Conservation (phyloP, 35 echinoderm and acorn worm genomes). For the Ophioderma brevispina region DNA sequence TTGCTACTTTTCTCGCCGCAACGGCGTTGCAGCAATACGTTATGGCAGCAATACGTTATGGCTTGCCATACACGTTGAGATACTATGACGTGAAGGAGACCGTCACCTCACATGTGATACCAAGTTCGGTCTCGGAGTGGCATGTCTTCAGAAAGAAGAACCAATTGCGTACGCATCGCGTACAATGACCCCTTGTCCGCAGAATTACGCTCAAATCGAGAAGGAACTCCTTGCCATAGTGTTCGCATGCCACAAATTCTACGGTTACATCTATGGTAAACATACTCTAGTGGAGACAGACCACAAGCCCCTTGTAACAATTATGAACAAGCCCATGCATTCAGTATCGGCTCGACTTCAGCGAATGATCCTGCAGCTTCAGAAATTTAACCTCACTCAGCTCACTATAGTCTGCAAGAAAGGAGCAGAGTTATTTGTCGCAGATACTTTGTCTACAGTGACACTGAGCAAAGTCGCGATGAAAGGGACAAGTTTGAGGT, state of each 20-base stretch:
- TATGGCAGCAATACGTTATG: no score
- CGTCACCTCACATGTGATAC: constrained; percentile 72
- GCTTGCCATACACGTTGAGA: no score
- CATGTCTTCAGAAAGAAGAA: constrained; percentile 40
- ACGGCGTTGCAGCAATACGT: no score
- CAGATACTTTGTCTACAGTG: background rate
- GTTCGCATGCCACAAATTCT: constrained; percentile 7
- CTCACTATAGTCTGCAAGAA: constrained; percentile 1
- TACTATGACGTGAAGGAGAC: constrained; percentile 33
- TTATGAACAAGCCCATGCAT: constrained; percentile 2
- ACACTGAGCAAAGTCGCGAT: constrained; percentile 7
- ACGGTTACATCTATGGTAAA: constrained; percentile 33
- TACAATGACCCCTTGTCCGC: background rate
- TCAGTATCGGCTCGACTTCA: constrained; percentile 13
- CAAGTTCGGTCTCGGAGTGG: constrained; percentile 46
- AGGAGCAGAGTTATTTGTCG: constrained; percentile 16
- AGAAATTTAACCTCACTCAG: constrained; percentile 16
- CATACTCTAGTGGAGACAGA: background rate
- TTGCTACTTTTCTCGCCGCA: no score
- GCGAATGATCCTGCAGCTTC: constrained; percentile 17
- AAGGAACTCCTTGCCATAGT: constrained; percentile 28
- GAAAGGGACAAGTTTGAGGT: constrained; percentile 11
- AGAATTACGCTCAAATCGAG: constrained; percentile 26
- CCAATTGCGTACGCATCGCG: constrained; percentile 70
- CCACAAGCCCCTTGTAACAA: constrained; percentile 28